A percentile compares a stretch with the other conserved stretches of the same genome.
Evolutionary conservation across 2,888 invertebrate species (phyloP).

Genomic region (Agrochola lychnidis): DNA sequence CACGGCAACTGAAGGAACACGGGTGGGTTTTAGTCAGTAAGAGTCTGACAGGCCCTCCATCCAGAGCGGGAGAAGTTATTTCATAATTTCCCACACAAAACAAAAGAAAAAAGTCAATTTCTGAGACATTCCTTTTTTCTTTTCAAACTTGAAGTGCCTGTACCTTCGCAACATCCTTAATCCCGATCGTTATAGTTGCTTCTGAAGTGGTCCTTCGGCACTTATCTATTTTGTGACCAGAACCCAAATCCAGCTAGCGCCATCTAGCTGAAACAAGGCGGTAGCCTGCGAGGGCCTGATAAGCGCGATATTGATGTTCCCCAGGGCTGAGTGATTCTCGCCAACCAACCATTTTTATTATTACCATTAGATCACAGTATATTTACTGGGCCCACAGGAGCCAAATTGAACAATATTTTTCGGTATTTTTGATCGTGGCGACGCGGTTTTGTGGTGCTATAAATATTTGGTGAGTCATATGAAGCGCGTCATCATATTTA

Average conservation of each 20-base stretch:
- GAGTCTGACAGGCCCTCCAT: no score
- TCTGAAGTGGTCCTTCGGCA: constrained; percentile 14
- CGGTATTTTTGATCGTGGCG: constrained; percentile 45
- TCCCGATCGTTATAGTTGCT: background rate
- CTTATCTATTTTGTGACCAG: background rate
- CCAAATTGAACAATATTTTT: constrained; percentile 66
- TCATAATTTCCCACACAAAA: no score
- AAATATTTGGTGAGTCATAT: constrained; percentile 43
- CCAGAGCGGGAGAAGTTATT: no score
- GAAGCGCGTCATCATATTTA: constrained; percentile 38
- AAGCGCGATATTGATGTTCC: constrained; percentile 76
- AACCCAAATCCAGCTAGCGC: constrained; percentile 41
- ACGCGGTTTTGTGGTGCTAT: constrained; percentile 39
- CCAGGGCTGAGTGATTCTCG: constrained; percentile 73
- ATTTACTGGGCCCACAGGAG: constrained; percentile 62
- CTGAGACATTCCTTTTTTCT: background rate
- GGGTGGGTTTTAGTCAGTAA: no score
- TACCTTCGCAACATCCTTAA: background rate
- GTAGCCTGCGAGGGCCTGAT: constrained; percentile 67
- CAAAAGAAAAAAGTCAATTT: background rate
- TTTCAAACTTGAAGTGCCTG: background rate
- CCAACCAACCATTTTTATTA: constrained; percentile 72
- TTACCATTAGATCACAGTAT: constrained; percentile 67
- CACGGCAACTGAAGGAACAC: no score
- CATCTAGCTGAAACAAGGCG: constrained; percentile 54